Evolutionary conservation across 1,140 invertebrate species (phyloP).

Genomic region (Caenorhabditis remanei): DNA sequence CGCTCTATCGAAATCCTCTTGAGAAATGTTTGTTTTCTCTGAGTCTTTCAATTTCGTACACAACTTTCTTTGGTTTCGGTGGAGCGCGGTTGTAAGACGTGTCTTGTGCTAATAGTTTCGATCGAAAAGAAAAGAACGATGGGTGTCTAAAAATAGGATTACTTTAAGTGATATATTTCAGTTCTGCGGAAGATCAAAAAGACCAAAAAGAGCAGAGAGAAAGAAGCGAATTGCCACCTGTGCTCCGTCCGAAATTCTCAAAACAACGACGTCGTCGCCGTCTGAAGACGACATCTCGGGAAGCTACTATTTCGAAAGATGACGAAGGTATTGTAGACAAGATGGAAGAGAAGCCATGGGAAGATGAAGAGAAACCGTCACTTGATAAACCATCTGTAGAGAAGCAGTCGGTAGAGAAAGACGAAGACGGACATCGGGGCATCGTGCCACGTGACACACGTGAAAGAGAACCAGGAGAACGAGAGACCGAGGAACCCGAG

Average conservation of each 20-base stretch:
- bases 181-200: background rate
- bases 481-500: conserved; percentile 8
- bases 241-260: conserved; percentile 13
- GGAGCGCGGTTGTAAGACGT: no score
- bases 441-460: background rate
- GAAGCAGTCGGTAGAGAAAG: background rate
- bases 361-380: conserved; percentile 14
- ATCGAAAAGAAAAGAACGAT: no score
- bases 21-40: no score
- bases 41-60: no score
- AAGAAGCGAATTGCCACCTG: conserved; percentile 14
- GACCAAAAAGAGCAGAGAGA: background rate
- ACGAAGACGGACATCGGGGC: background rate
- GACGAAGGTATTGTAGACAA: background rate
- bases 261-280: background rate
- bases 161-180: background rate
- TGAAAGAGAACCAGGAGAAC: background rate
- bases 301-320: background rate
- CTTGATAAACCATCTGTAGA: background rate
- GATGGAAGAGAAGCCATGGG: background rate
- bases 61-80: no score
- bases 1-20: no score
- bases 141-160: background rate
- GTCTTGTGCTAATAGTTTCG: no score
- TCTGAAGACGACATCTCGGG: background rate